Conservation (phyloP, 2,888 invertebrate species). For the Iselma pallidipennis region DNA sequence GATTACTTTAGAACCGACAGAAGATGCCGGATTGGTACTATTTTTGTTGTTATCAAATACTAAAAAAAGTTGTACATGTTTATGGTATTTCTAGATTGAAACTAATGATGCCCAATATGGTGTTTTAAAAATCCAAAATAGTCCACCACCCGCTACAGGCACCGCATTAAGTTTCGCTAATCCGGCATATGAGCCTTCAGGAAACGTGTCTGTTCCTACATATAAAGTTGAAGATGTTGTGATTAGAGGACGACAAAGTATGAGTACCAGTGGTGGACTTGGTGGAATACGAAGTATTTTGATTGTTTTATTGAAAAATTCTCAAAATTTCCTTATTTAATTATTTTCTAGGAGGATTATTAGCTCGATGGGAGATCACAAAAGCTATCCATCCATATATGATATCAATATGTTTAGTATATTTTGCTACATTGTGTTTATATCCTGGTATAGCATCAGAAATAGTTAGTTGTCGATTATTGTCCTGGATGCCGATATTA, state of each 20-base stretch:
- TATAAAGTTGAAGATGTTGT: conserved; percentile 81
- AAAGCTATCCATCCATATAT: conserved; percentile 88
- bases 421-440: conserved; percentile 85
- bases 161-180: conserved; percentile 79
- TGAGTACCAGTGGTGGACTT: conserved; percentile 57
- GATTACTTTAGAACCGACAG: conserved; percentile 82
- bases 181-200: conserved; percentile 80
- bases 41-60: conserved; percentile 4
- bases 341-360: conserved; percentile 64
- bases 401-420: conserved; percentile 85
- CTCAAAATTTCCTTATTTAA: conserved; percentile 1
- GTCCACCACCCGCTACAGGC: conserved; percentile 59
- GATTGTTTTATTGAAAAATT: not conserved
- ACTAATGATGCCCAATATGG: conserved; percentile 71
- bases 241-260: conserved; percentile 62
- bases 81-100: conserved; percentile 58
- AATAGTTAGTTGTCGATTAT: conserved; percentile 79
- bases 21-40: conserved; percentile 78
- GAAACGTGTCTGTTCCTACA: conserved; percentile 65
- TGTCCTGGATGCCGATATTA: conserved; percentile 90
- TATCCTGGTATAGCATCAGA: conserved; percentile 92
- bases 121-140: conserved; percentile 75
- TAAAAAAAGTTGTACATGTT: not conserved
- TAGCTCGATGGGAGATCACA: conserved; percentile 78
- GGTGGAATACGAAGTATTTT: conserved; percentile 59